Evolutionary conservation across 2,113 vertebrate genomes (phyloP).

Genomic region (Tragulus kanchil): DNA sequence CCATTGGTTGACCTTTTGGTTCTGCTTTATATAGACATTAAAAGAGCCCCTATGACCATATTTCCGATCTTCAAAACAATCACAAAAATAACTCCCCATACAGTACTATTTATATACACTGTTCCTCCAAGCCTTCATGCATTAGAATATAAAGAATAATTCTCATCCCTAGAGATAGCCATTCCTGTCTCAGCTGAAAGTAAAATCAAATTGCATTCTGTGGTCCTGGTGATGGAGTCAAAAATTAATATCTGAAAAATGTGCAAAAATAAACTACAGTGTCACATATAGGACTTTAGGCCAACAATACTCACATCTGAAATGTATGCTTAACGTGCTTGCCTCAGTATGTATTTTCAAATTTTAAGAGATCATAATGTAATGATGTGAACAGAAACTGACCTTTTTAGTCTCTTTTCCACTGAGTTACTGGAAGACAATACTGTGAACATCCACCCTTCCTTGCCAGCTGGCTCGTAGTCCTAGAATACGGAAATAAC

Average conservation of each 20-base stretch:
- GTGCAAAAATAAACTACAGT: background rate
- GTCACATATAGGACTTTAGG: background rate
- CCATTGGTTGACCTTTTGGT: conserved; percentile 70
- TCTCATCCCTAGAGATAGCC: background rate
- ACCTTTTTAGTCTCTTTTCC: conserved; percentile 43
- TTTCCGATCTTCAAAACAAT: conserved; percentile 71
- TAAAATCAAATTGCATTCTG: conserved; percentile 46
- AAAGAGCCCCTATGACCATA: conserved; percentile 58
- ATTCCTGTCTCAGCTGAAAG: conserved; percentile 31
- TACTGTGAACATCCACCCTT: background rate
- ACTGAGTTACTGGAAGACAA: conserved; percentile 44
- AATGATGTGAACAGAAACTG: background rate
- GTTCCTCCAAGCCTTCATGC: background rate
- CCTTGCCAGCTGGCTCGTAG: conserved; percentile 66
- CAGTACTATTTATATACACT: conserved; percentile 57
- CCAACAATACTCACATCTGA: background rate
- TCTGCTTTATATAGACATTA: conserved; percentile 70
- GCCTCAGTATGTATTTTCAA: background rate
- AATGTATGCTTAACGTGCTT: background rate
- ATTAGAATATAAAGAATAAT: conserved; percentile 61
- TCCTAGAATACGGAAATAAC: conserved; percentile 43
- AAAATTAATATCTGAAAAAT: conserved; percentile 40
- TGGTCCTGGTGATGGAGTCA: background rate
- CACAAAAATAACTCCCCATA: conserved; percentile 47
- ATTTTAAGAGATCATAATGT: background rate